Base-by-base conservation (phyloP, 2,888 invertebrate species). In the Mactromeris polynyma region DNA sequence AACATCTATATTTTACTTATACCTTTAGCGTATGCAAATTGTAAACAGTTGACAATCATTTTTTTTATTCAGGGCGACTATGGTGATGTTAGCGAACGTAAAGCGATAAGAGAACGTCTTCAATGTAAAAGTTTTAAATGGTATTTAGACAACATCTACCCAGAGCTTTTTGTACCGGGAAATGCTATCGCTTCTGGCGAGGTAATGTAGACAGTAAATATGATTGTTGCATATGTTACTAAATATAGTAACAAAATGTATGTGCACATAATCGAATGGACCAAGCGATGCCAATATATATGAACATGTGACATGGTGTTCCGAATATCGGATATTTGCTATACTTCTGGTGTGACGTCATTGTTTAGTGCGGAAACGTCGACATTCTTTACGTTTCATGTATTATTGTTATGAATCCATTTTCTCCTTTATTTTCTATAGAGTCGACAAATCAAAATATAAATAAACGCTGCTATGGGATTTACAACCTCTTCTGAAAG, bases 101-200 rank as follows among this genome's bases (percentile, higher is more conserved):
- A 97, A 96, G 97, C 98, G 83, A 97, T 99, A 93, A 97, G 99
- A 95, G 97, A 98, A 93, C 98, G 98, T 88, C 97, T 99, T 86
- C 98, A 98, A 80, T 99, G 99, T 97, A 99, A 99, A 97, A 98
- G 98, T 87, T 99, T 99, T 97, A 98, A 98, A 97, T 99, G 99
- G 99, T 99, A 99, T 97, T 97, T 99, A 97, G 98, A 99, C 97
- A 99, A 98, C 96, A 98, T 99, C 94, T 99, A 99, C 97, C 99
- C 99, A 1, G 99, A 99, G 97, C 97, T 99, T 88, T 99, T 99
- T 97, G 98, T 99, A 96, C 99, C 99, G 38, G 99, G 99, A 88
- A 96, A 96, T 26, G 98, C 99, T 0, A 98, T 99, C 7, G 99
- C 99, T 85, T 98, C 98, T 93, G 99, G 99, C 97, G 99, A 99